These are phyloP conservation scores for Corythaixoides concolor DNA, from an alignment of 2,113 vertebrate species.

Conservation along the genomic window DNA sequence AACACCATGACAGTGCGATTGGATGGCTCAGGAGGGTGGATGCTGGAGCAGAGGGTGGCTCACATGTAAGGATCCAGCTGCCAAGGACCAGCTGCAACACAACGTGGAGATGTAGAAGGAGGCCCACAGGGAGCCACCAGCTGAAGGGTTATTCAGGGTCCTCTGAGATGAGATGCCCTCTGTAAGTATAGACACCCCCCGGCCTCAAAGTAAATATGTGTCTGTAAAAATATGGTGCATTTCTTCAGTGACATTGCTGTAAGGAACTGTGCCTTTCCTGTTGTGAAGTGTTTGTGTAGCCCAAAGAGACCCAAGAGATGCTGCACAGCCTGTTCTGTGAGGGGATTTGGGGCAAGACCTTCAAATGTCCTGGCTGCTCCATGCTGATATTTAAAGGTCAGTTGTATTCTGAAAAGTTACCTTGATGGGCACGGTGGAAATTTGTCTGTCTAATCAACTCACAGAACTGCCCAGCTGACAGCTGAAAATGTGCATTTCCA, in stretches of 20 bases:
- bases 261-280: neutral
- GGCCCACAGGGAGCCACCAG: neutral
- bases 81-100: neutral
- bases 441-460: neutral
- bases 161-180: rapidly evolving
- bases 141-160: neutral
- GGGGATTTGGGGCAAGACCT: neutral
- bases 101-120: neutral
- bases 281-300: neutral
- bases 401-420: neutral
- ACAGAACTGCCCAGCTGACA: neutral
- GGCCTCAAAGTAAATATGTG: neutral
- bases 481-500: neutral
- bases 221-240: neutral
- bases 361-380: neutral
- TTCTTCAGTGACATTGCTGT: neutral
- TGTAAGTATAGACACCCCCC: neutral
- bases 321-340: neutral
- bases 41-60: neutral
- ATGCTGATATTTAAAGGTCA: neutral
- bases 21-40: neutral
- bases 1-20: rapidly evolving
- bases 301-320: neutral
- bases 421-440: neutral
- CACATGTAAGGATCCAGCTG: neutral